Percentiles rank a stretch among this genome's conserved stretches.
phyloP scores from a whole-genome alignment of 2,797 vertebrate genomes.

The Crenuchus spilurus region DNA sequence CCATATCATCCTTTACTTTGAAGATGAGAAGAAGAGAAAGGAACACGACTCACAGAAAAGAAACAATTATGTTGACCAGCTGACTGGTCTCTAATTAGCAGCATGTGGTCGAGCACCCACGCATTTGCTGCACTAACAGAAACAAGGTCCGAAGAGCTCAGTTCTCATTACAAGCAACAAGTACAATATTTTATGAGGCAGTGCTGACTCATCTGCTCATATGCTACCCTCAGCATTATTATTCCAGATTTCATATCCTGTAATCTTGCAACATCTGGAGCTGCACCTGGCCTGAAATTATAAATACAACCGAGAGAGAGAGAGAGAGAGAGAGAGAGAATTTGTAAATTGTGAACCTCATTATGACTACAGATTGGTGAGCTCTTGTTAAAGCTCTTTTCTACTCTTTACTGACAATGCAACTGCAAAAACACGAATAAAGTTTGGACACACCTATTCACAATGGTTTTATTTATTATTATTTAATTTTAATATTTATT shows the following conservation, averaged over 20 bases:
- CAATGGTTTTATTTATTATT: no score
- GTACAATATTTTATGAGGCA: slow-evolving; percentile 25
- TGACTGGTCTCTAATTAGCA: slow-evolving; percentile 22
- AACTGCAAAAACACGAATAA: no score
- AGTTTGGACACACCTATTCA: no score
- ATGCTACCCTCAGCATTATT: slow-evolving; percentile 44
- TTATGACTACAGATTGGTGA: no score
- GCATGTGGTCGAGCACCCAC: slow-evolving; percentile 4
- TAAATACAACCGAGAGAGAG: slow-evolving; percentile 3
- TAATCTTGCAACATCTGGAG: slow-evolving; percentile 48
- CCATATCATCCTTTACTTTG: background rate
- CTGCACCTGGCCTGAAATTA: slow-evolving; percentile 37
- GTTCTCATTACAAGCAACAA: slow-evolving; percentile 44
- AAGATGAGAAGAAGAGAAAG: background rate
- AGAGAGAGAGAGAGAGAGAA: background rate
- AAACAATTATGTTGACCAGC: background rate
- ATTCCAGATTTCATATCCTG: slow-evolving; percentile 33
- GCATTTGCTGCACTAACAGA: slow-evolving; percentile 26
- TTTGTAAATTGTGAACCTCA: no score
- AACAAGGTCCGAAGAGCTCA: slow-evolving; percentile 30
- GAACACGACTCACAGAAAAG: background rate
- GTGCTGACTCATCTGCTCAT: slow-evolving; percentile 46
- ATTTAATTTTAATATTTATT: no score
- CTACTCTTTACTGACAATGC: no score
- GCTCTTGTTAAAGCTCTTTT: no score